Conservation (phyloP, 2,797 vertebrate species). For the Lepus oiostolus region DNA sequence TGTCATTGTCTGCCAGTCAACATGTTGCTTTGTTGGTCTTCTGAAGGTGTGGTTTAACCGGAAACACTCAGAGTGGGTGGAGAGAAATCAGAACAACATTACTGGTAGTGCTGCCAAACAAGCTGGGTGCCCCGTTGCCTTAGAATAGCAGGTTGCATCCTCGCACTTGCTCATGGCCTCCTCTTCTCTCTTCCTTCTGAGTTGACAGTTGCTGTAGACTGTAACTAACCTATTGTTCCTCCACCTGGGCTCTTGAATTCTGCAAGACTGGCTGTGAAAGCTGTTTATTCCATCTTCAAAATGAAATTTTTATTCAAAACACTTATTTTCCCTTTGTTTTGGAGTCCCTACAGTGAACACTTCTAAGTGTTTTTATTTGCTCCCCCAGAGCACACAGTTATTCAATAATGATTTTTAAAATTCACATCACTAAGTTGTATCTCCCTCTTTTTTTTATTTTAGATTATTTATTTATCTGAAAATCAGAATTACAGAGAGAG, state of each 20-base stretch:
- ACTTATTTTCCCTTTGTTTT: constrained; percentile 40
- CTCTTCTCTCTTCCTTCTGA: not conserved
- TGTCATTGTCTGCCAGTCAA: not conserved
- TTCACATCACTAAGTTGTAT: constrained; percentile 5
- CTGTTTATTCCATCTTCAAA: constrained; percentile 44
- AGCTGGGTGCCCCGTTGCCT: not conserved
- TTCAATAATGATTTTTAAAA: constrained; percentile 14
- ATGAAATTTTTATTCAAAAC: not conserved
- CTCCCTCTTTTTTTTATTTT: not conserved
- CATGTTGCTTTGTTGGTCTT: constrained; percentile 60
- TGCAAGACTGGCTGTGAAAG: not conserved
- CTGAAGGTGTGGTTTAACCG: constrained; percentile 55
- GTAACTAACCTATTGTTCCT: not conserved
- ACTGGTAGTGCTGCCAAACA: not conserved
- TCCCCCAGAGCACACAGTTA: not conserved
- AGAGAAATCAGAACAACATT: constrained; percentile 5
- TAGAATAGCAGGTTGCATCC: not conserved
- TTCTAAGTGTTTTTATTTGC: constrained; percentile 19
- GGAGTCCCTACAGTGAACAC: constrained; percentile 3
- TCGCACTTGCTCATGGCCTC: not conserved
- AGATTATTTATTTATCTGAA: too few relatives aligned
- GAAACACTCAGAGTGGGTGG: not conserved
- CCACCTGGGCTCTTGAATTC: not conserved
- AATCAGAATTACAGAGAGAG: too few relatives aligned
- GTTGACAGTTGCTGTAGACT: not conserved